Evolutionary conservation across 2,797 vertebrate species (phyloP), one percentile per base, ranked within the genome.

Genomic region (Hoplostethus mediterraneus): DNA sequence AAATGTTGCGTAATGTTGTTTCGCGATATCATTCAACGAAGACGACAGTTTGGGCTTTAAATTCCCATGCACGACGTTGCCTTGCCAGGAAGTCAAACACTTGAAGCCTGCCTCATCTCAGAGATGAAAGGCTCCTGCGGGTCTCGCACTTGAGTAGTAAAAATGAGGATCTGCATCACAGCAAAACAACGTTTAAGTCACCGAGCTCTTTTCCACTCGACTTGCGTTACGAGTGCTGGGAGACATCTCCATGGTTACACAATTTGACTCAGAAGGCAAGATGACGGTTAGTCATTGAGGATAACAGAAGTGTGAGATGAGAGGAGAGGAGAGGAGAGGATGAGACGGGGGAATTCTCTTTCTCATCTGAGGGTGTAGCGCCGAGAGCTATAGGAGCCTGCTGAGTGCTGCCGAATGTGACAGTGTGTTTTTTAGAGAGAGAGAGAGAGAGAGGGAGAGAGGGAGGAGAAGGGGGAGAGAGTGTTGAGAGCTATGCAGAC

Each of bases 231-330:
- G 53, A 73, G 72, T 65, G 71, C 84, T 60, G 33, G 60, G 77
- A 87, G 78, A 78, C 53, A 67, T 89, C 80, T 52, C 91, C 86
- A 87, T 92, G 89, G 92, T 90, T 88, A 92, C 87, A 40, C 55
- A 71, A 76, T 87, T 86, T 87, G 89, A 90, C 78, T 90, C 83
- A 82, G 79, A 80, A 67, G 65, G 79, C 62, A 85, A 87, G 86
- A 82, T 87, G 87, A 86, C 30, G 70, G 9, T 61, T 79, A 85
- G 82, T 89, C 84, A 87, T 80, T 81, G 88, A 90, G 72, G 70
- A 84, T 64, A 89, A 87, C 80, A 85, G 64, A 82, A 21, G 21
- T 21, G 21, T 21, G 21, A 21, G 21, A 21, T 21, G 48, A 77
- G 69, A 71, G 67, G 65, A 73, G 56, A 62, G 58, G 49, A 53